A percentile compares a stretch with the other conserved stretches of the same genome.
Conservation (phyloP, 2,888 invertebrate species). For the Portevinia maculata region DNA sequence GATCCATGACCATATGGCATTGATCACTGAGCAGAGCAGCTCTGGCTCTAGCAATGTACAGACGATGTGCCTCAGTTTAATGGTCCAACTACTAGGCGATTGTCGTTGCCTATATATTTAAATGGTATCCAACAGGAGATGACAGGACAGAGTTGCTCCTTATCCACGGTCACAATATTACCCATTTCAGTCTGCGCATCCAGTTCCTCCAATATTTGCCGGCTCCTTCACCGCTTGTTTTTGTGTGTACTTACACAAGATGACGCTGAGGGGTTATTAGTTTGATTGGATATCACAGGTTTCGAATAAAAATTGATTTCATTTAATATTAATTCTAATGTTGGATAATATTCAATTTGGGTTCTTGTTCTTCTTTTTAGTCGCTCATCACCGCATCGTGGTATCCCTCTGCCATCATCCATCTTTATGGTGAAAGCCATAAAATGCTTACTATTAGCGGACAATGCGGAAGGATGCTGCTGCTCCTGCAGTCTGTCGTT, state of each 20-base stretch:
- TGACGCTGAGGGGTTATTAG: constrained; percentile 70
- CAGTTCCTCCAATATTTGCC: constrained; percentile 22
- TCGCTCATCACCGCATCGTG: constrained; percentile 31
- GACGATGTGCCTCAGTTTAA: constrained; percentile 54
- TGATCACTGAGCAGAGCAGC: constrained; percentile 63
- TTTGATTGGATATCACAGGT: constrained; percentile 73
- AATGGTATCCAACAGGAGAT: constrained; percentile 68
- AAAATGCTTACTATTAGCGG: constrained; percentile 71
- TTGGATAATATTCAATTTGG: constrained; percentile 68
- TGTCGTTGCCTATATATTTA: constrained; percentile 71
- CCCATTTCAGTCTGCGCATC: constrained; percentile 30
- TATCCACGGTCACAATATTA: constrained; percentile 51
- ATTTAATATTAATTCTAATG: constrained; percentile 73
- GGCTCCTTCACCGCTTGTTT: constrained; percentile 4
- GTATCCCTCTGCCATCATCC: constrained; percentile 58
- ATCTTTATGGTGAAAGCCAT: constrained; percentile 64
- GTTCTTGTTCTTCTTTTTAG: constrained; percentile 13
- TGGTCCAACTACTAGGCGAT: constrained; percentile 62
- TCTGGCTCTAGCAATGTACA: constrained; percentile 38
- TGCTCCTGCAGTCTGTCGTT: constrained; percentile 50
- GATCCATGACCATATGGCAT: constrained; percentile 73
- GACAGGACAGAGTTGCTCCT: constrained; percentile 56
- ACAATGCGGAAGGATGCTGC: constrained; percentile 73
- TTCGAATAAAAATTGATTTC: constrained; percentile 72
- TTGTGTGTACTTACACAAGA: constrained; percentile 41